Conservation (phyloP, 2,113 vertebrate genomes). For the Macrotus californicus region DNA sequence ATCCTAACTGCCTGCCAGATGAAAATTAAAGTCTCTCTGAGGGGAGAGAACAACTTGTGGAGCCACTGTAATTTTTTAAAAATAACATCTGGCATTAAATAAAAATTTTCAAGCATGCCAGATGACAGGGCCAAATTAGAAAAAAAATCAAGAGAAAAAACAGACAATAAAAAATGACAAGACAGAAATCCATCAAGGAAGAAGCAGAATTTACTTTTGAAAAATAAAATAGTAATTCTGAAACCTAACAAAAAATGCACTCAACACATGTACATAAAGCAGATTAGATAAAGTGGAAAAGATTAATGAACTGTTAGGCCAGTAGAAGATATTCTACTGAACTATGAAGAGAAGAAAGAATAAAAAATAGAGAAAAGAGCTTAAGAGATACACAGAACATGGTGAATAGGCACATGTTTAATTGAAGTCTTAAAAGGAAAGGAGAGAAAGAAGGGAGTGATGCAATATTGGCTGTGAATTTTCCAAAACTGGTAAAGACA, state of each 20-base stretch:
- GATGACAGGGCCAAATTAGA: not conserved
- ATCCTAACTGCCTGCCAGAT: not conserved
- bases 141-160: not conserved
- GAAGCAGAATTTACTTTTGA: not conserved
- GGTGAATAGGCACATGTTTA: not conserved
- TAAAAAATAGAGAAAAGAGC: not conserved
- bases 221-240: conserved; percentile 3
- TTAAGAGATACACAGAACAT: not conserved
- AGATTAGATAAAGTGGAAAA: not conserved
- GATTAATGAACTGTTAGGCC: not conserved
- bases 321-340: not conserved
- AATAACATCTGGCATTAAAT: not conserved
- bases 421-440: not conserved
- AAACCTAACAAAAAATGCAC: not conserved
- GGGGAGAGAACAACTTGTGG: not conserved
- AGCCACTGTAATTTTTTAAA: not conserved
- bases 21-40: not conserved
- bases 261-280: not conserved
- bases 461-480: not conserved
- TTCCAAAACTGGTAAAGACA: not conserved
- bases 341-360: not conserved
- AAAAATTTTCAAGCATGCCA: not conserved
- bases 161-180: not conserved
- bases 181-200: not conserved
- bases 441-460: not conserved